phyloP scores from a whole-genome alignment of 2,113 vertebrate genomes.

The Cairina moschata region DNA sequence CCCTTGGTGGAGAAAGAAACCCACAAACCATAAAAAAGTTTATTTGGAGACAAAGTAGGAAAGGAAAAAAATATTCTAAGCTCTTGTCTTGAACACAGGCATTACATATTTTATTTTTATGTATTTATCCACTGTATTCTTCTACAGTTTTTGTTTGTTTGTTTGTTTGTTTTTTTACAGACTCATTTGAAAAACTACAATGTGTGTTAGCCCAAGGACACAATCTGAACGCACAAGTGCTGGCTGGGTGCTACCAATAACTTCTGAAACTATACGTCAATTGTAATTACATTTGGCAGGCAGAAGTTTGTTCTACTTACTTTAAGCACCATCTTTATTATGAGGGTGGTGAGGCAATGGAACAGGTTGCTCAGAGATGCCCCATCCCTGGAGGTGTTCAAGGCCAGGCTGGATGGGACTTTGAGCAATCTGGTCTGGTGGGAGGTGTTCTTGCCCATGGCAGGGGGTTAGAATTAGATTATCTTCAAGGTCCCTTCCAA shows the following conservation, averaged over 20 bases:
- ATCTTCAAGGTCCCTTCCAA: too few relatives aligned
- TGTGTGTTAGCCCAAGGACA: accelerated
- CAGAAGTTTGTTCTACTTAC: not conserved
- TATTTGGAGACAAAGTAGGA: not conserved
- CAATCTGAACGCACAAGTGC: not conserved
- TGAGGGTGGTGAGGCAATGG: too few relatives aligned
- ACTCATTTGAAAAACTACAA: accelerated
- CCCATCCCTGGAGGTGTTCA: too few relatives aligned
- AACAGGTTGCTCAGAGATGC: too few relatives aligned
- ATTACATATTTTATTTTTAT: not conserved
- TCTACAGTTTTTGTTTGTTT: not conserved
- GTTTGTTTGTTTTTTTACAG: not conserved
- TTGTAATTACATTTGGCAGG: not conserved
- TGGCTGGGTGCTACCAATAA: not conserved
- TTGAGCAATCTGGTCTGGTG: too few relatives aligned
- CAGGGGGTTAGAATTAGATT: too few relatives aligned
- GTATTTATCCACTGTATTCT: not conserved
- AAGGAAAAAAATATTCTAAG: not conserved
- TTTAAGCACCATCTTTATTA: not conserved
- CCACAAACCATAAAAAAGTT: not conserved
- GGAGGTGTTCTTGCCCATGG: too few relatives aligned
- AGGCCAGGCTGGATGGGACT: too few relatives aligned
- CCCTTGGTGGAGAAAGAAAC: not conserved
- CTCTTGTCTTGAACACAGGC: not conserved
- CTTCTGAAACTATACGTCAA: not conserved